These are phyloP conservation scores for Achlya flavicornis DNA, from an alignment of 2,888 invertebrate genomes.

Conservation along the genomic window DNA sequence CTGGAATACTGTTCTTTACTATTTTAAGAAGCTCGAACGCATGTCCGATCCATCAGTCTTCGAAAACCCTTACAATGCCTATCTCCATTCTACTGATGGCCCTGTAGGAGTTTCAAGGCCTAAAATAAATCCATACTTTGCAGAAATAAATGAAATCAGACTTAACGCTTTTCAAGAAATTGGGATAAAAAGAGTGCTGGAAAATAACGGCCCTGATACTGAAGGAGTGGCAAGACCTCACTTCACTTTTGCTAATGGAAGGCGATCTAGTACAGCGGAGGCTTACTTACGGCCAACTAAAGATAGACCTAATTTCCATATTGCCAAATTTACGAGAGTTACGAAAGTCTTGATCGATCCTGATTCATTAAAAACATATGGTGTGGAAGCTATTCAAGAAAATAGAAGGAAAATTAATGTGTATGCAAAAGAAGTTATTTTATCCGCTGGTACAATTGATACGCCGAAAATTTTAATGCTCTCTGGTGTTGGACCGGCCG, in stretches of 20 bases:
- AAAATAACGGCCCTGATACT: constrained; percentile 51
- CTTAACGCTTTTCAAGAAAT: constrained; percentile 52
- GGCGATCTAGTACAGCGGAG: constrained; percentile 70
- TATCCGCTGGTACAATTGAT: constrained; percentile 68
- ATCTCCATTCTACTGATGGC: constrained; percentile 53
- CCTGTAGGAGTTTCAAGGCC: constrained; percentile 56
- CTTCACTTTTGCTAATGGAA: constrained; percentile 54
- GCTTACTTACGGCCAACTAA: constrained; percentile 55
- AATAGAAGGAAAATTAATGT: constrained; percentile 48
- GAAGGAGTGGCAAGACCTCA: constrained; percentile 52
- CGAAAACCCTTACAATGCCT: constrained; percentile 37
- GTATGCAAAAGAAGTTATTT: constrained; percentile 61
- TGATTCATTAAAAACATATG: constrained; percentile 46
- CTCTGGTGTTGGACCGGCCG: constrained; percentile 67
- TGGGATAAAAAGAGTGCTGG: constrained; percentile 51
- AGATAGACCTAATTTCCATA: constrained; percentile 56
- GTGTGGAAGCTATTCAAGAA: constrained; percentile 53
- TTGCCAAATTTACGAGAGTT: constrained; percentile 62
- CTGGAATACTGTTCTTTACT: constrained; percentile 51
- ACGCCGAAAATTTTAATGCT: constrained; percentile 69
- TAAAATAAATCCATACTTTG: constrained; percentile 36
- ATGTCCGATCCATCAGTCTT: constrained; percentile 54
- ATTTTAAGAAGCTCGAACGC: constrained; percentile 59
- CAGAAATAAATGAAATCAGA: constrained; percentile 43
- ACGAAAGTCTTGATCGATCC: constrained; percentile 62